phyloP scores from a whole-genome alignment of 2,888 invertebrate genomes.

The Ophion costatus region DNA sequence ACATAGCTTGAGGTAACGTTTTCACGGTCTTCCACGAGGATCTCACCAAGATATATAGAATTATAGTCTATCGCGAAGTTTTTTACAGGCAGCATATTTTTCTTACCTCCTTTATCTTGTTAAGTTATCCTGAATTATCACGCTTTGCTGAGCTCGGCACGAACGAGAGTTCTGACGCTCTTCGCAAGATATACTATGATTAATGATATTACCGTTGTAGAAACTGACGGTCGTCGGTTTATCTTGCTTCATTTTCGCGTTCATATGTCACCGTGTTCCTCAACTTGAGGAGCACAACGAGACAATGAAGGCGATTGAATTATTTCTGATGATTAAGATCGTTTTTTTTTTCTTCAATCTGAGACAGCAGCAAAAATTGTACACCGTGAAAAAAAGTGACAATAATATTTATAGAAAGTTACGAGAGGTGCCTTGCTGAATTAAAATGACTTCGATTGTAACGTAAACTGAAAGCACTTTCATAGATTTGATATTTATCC shows the following conservation, averaged over 20 bases:
- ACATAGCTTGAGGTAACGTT: background rate
- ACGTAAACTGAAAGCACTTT: too few relatives aligned
- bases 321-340: background rate
- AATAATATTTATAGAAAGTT: too few relatives aligned
- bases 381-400: too few relatives aligned
- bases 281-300: background rate
- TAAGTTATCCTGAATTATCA: conserved; percentile 34
- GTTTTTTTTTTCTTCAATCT: background rate
- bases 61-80: conserved; percentile 43
- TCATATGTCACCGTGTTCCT: background rate
- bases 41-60: conserved; percentile 7
- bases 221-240: conserved; percentile 15
- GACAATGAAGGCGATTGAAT: conserved; percentile 32
- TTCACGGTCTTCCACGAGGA: background rate
- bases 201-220: conserved; percentile 50
- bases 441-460: too few relatives aligned
- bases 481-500: too few relatives aligned
- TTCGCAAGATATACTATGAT: conserved; percentile 24
- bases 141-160: conserved; percentile 24
- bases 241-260: background rate
- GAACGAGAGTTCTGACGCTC: conserved; percentile 26
- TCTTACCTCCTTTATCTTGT: conserved; percentile 50
- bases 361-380: background rate
- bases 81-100: conserved; percentile 35
- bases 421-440: too few relatives aligned